Conservation (phyloP, 2,113 vertebrate species). For the Clarias gariepinus region DNA sequence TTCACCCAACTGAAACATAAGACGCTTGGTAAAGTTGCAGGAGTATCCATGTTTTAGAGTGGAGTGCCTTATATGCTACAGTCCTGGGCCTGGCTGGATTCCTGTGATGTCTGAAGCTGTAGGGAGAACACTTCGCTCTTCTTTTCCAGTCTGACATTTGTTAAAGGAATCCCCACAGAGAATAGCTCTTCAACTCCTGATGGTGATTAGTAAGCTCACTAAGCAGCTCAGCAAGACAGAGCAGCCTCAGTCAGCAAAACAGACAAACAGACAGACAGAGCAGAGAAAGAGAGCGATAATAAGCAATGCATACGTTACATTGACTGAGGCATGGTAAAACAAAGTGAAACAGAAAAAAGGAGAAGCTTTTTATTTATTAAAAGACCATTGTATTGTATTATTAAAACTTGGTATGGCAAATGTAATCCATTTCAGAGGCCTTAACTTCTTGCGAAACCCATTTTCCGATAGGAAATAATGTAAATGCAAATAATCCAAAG, state of each 20-base stretch:
- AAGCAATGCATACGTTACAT: neutral
- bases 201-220: conserved; percentile 51
- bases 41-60: conserved; percentile 37
- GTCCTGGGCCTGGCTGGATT: conserved; percentile 44
- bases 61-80: conserved; percentile 45
- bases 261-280: conserved; percentile 1
- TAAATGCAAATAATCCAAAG: no score
- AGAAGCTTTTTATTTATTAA: neutral
- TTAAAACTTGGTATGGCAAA: neutral
- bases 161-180: conserved; percentile 53
- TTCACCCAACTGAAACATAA: conserved; percentile 46
- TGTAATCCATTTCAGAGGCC: no score
- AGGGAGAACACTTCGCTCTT: conserved; percentile 54
- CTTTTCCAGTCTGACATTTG: conserved; percentile 57
- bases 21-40: conserved; percentile 21
- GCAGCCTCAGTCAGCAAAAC: conserved; percentile 36
- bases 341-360: neutral
- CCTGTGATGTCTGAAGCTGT: conserved; percentile 45
- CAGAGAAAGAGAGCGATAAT: neutral
- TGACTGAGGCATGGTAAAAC: neutral
- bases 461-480: no score
- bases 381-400: neutral
- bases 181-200: conserved; percentile 22
- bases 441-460: no score
- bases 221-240: conserved; percentile 10